Percentiles rank a stretch among this genome's conserved stretches.
Evolutionary conservation across 2,888 invertebrate species (phyloP).

Genomic region (Tenthredo livida): DNA sequence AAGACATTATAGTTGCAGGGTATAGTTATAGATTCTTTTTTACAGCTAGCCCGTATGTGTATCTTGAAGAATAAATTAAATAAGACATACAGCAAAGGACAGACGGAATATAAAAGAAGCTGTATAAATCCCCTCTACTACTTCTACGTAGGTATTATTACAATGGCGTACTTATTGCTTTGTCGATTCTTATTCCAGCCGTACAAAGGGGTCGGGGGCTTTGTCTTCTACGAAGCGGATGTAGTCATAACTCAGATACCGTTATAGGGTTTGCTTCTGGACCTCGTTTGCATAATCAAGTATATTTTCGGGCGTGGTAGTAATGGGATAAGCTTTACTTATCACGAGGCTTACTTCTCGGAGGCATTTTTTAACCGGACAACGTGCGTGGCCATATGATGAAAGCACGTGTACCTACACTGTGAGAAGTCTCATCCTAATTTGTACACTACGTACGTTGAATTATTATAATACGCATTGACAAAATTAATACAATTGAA

Average conservation of each 20-base stretch:
- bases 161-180: neutral
- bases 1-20: neutral
- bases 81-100: neutral
- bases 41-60: neutral
- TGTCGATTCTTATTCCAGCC: neutral
- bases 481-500: neutral
- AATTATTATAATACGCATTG: neutral
- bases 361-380: neutral
- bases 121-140: neutral
- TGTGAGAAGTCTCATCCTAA: too few species aligned
- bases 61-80: neutral
- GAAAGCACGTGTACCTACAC: neutral
- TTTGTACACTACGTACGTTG: neutral
- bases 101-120: neutral
- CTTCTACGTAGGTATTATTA: too few species aligned
- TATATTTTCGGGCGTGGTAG: conserved; percentile 15
- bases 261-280: neutral
- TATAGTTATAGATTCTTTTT: neutral
- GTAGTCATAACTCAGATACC: conserved; percentile 10
- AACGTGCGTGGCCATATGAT: neutral
- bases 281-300: conserved; percentile 32
- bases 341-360: neutral
- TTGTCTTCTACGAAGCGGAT: conserved; percentile 27
- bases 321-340: neutral
- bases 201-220: neutral